Base-by-base conservation (phyloP, 2,888 invertebrate species). In the Stenoptilia bipunctidactyla region DNA sequence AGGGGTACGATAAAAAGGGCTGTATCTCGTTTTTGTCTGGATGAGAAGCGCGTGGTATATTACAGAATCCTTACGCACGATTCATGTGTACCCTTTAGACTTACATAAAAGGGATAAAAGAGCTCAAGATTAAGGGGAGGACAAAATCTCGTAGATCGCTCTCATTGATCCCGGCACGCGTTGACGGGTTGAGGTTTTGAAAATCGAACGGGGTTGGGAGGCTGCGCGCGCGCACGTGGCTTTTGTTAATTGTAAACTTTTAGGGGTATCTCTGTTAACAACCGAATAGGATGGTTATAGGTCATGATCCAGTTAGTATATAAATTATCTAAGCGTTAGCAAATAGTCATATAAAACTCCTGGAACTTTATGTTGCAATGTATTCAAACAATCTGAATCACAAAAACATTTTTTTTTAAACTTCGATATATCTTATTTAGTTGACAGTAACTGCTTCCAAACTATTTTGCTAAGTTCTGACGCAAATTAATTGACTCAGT, bases 1-100 rank as follows among this genome's bases (percentile, higher is more conserved):
- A 20, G 20, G 20, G 20, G 20, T 20, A 20, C 3, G 20, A 20
- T 30, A 34, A 34, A 30, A 48, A 68, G 68, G 69, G 70, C 68
- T 63, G 58, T 66, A 61, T 62, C 61, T 61, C 53, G 60, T 62
- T 65, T 53, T 58, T 60, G 64, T 69, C 65, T 58, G 53, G 50
- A 79, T 76, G 79, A 80, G 65, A 52, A 61, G 65, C 79, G 70
- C 76, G 77, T 66, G 79, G 67, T 69, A 61, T 58, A 56, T 62
- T 59, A 69, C 79, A 77, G 79, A 79, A 74, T 80, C 79, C 67
- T 58, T 73, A 74, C 72, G 72, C 71, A 73, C 63, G 74, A 74
- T 75, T 74, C 70, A 58, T 62, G 57, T 62, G 57, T 66, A 71
- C 71, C 72, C 74, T 76, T 73, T 72, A 62, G 60, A 63, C 65